Percentiles rank a stretch among this genome's conserved stretches.
Evolutionary conservation across 2,113 vertebrate genomes (phyloP).

Genomic region (Microtus richardsoni): DNA sequence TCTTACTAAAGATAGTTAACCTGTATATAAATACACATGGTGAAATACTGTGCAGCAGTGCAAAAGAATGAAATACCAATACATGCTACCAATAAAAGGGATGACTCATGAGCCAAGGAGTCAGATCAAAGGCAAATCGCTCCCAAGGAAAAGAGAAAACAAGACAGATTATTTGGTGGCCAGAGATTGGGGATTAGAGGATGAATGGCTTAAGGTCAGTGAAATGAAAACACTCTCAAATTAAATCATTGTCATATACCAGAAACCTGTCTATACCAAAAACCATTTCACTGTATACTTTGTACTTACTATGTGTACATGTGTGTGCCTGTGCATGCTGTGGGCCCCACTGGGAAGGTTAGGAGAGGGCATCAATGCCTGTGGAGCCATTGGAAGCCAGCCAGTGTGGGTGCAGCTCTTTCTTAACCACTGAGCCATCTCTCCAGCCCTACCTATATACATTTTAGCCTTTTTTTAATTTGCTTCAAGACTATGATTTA

Average conservation of each 20-base stretch:
- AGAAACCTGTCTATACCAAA: background rate
- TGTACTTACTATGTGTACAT: background rate
- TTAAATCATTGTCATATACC: too few species aligned
- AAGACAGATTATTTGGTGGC: background rate
- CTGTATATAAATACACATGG: too few species aligned
- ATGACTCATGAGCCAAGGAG: too few species aligned
- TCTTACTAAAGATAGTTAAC: background rate
- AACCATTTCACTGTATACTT: background rate
- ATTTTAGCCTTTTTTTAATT: background rate
- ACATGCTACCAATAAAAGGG: background rate
- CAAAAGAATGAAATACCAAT: background rate
- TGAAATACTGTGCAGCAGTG: background rate
- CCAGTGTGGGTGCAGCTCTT: background rate
- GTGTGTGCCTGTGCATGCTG: background rate
- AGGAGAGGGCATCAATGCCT: background rate
- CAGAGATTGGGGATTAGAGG: background rate
- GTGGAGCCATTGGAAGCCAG: background rate
- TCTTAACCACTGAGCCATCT: background rate
- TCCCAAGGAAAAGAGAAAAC: background rate
- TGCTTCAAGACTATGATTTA: background rate
- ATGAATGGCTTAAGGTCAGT: background rate
- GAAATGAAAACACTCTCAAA: constrained; percentile 10
- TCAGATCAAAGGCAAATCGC: background rate
- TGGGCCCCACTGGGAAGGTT: background rate
- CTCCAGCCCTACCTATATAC: background rate